Evolutionary conservation across 2,888 invertebrate species (phyloP).

Genomic region (Scaptomyza reducta): DNA sequence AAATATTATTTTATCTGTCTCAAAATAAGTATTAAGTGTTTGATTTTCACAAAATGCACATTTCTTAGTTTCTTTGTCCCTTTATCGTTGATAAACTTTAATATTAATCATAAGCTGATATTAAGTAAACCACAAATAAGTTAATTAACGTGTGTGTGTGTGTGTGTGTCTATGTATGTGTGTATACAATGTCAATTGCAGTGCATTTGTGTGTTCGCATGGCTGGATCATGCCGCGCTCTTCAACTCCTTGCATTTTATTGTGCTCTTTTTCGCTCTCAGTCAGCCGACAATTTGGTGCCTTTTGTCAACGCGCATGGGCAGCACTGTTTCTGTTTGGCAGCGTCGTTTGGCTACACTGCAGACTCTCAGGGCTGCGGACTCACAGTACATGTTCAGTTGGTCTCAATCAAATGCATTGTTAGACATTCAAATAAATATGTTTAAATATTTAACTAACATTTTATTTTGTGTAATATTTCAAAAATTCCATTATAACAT

Average conservation of each 20-base stretch:
- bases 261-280: constrained; percentile 8
- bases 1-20: background rate
- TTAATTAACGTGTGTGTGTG: background rate
- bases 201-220: constrained; percentile 40
- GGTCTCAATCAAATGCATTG: background rate
- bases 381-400: background rate
- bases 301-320: constrained; percentile 59
- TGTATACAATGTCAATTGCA: constrained; percentile 16
- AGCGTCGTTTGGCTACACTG: constrained; percentile 48
- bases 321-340: constrained; percentile 45
- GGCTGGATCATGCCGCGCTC: constrained; percentile 8
- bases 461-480: background rate
- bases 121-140: background rate
- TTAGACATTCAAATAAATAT: too few relatives aligned
- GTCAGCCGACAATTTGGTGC: constrained; percentile 31
- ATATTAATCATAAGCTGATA: background rate
- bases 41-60: background rate
- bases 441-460: background rate
- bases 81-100: background rate
- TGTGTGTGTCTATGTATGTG: background rate
- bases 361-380: constrained; percentile 46
- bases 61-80: background rate
- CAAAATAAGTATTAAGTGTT: background rate
- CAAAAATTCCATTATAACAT: background rate
- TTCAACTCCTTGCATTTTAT: constrained; percentile 9